These are phyloP conservation scores for Heteractis magnifica DNA, from an alignment of 92 coral and sea anemone genomes.

Conservation along the genomic window DNA sequence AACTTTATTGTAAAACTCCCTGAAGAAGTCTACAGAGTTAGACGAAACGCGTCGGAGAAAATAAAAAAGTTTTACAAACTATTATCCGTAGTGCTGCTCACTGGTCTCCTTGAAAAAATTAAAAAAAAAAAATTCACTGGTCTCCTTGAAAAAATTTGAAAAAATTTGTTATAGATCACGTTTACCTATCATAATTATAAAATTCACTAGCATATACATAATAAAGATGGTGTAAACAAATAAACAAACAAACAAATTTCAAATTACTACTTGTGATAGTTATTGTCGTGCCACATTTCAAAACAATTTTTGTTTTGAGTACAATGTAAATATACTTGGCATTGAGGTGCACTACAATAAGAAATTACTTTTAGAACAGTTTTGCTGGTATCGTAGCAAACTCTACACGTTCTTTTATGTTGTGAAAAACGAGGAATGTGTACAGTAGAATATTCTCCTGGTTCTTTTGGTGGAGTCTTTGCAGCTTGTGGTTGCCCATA, in stretches of 20 bases:
- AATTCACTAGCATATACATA: not conserved
- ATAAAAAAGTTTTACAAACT: too few relatives aligned
- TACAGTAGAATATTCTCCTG: conserved; percentile 19
- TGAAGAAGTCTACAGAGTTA: too few relatives aligned
- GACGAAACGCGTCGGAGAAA: too few relatives aligned
- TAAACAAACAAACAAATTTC: conserved; percentile 8
- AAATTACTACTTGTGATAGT: conserved; percentile 4
- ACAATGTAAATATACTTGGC: too few relatives aligned
- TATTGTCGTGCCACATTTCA: conserved; percentile 35
- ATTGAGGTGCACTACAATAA: conserved; percentile 24
- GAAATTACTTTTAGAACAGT: conserved; percentile 26
- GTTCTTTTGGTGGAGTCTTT: conserved; percentile 14
- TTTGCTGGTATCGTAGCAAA: conserved; percentile 37
- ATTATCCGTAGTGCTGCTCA: too few relatives aligned
- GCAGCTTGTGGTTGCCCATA: conserved; percentile 24
- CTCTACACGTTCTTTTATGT: conserved; percentile 40
- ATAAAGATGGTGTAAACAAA: not conserved
- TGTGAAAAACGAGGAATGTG: conserved; percentile 13
- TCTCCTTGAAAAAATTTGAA: too few relatives aligned
- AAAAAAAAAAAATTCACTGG: too few relatives aligned
- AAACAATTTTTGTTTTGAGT: conserved; percentile 38
- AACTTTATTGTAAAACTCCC: too few relatives aligned
- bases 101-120: too few relatives aligned
- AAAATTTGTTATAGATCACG: too few relatives aligned
- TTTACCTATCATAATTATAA: not conserved